Conservation (phyloP, 2,797 vertebrate species). For the Dipus sagitta region DNA sequence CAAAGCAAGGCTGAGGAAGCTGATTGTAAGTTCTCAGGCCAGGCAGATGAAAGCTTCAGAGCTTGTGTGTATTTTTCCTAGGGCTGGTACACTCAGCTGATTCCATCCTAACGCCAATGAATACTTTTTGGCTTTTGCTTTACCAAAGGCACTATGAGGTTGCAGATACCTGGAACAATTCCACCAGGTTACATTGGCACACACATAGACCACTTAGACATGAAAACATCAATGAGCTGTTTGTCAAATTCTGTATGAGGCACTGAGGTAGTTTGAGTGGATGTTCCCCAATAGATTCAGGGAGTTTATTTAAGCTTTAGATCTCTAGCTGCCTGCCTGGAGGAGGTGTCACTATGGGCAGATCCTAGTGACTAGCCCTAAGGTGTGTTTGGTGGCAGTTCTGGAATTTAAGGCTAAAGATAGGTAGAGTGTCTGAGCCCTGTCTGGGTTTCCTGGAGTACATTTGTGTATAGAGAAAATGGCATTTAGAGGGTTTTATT, state of each 20-base stretch:
- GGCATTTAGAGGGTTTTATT: too few relatives aligned
- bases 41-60: not conserved
- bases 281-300: too few relatives aligned
- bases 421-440: too few relatives aligned
- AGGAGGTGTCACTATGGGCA: too few relatives aligned
- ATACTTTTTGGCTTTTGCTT: not conserved
- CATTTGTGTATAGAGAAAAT: too few relatives aligned
- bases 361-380: too few relatives aligned
- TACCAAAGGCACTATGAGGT: not conserved
- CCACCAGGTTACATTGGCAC: not conserved
- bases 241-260: not conserved
- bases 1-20: not conserved
- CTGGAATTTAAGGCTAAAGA: too few relatives aligned
- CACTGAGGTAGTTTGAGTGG: too few relatives aligned
- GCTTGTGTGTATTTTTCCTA: not conserved
- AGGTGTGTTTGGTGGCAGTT: too few relatives aligned
- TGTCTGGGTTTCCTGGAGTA: too few relatives aligned
- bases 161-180: not conserved
- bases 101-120: not conserved
- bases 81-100: not conserved
- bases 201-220: not conserved
- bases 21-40: not conserved
- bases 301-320: too few relatives aligned
- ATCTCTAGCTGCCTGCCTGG: too few relatives aligned
- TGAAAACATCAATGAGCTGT: not conserved